Percentiles rank a stretch among this genome's conserved stretches.
These are phyloP conservation scores for Limanda limanda DNA, from an alignment of 2,113 vertebrate genomes.

Conservation along the genomic window DNA sequence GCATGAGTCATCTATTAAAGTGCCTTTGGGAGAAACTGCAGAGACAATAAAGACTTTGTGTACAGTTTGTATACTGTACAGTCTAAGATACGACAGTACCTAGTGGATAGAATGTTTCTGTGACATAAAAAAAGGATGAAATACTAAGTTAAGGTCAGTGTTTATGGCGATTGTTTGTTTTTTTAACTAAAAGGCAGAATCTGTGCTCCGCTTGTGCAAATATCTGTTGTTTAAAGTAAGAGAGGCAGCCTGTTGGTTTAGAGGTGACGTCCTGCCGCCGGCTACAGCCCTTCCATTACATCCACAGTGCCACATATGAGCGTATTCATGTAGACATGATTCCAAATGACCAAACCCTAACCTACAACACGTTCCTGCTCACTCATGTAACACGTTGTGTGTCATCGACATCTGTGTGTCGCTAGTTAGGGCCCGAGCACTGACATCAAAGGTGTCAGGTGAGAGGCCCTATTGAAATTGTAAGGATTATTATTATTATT, in stretches of 20 bases:
- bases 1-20: slow-evolving; percentile 56
- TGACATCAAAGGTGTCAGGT: too few species aligned
- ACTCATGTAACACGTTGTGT: slow-evolving; percentile 19
- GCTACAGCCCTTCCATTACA: slow-evolving; percentile 20
- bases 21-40: slow-evolving; percentile 68
- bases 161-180: slow-evolving; percentile 29
- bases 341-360: slow-evolving; percentile 40
- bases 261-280: slow-evolving; percentile 18
- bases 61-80: slow-evolving; percentile 37
- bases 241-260: slow-evolving; percentile 47
- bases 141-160: neutral
- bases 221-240: slow-evolving; percentile 45
- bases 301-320: slow-evolving; percentile 57
- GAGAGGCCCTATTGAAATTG: too few species aligned
- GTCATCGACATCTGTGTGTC: slow-evolving; percentile 29
- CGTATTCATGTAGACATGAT: slow-evolving; percentile 30
- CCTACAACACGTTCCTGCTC: slow-evolving; percentile 14
- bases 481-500: too few species aligned
- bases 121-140: neutral
- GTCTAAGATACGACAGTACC: neutral
- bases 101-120: slow-evolving; percentile 4
- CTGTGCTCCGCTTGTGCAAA: slow-evolving; percentile 47
- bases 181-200: slow-evolving; percentile 24
- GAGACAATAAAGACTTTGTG: slow-evolving; percentile 43
- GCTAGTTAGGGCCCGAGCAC: too few species aligned